Evolutionary conservation across 2,113 vertebrate genomes (phyloP), one percentile per base, ranked within the genome.

Genomic region (Mustela nigripes): DNA sequence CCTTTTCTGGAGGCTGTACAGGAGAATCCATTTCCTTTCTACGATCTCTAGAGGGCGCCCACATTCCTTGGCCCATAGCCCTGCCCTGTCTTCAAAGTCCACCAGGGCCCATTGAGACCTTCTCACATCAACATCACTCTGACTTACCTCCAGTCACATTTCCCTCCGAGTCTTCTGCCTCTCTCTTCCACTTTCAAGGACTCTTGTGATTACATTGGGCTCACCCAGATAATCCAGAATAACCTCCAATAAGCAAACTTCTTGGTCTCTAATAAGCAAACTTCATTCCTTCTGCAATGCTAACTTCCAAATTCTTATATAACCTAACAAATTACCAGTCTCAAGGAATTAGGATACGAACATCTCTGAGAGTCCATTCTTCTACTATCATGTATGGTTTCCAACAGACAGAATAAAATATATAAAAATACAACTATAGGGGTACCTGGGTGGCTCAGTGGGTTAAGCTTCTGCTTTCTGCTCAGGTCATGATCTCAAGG

Each of bases 11-110:
- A 56, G 10, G 36, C 28, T n/a, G 6, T 28, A 36, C 1, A 8
- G 62, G n/a, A 89, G 24, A 93, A 95, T 82, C 73, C 18, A 53
- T 71, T 65, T 80, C 76, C 53, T 91, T 42, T 83, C 60, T 76
- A 67, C 33, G 65, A 1, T 31, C 31, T 93, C 60, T 93, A 73
- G 39, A 67, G 28, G 53, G 53, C 26, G 19, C 26, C 53, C 56
- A 31, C 36, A 79, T 39, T 85, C 79, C 42, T 78, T 82, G 10
- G 22, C 81, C 69, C 0, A 19, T 58, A 33, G 76, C 73, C 65
- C 18, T 89, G 56, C 24, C 16, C 19, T 45, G 94, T 48, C 74
- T 45, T 65, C 50, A 83, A 92, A 63, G 42, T 50, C 53, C 18
- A 2, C 76, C 76, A 88, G 56, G 39, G n/a, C 12, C 33, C 14